A percentile compares a stretch with the other conserved stretches of the same genome.
Evolutionary conservation across 2,797 vertebrate genomes (phyloP).

Genomic region (Oreochromis mossambicus): DNA sequence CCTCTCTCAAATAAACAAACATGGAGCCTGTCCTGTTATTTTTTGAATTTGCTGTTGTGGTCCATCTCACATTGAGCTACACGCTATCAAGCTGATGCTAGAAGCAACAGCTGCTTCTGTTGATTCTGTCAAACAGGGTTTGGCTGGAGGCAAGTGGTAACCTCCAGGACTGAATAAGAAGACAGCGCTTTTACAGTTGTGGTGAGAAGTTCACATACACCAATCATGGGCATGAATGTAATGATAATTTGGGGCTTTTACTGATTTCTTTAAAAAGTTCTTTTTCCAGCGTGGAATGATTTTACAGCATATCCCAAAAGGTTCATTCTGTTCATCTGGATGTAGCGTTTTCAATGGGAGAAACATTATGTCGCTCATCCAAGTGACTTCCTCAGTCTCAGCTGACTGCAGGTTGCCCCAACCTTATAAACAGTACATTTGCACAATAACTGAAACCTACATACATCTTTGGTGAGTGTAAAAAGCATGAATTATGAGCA

Average conservation of each 20-base stretch:
- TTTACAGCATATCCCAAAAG: neutral
- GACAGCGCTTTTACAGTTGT: neutral
- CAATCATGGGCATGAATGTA: neutral
- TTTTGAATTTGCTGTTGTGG: neutral
- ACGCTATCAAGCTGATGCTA: neutral
- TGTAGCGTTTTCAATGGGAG: fast-evolving
- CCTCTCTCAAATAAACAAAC: constrained; percentile 6
- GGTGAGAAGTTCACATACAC: neutral
- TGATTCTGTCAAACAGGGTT: neutral
- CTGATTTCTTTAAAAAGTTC: neutral
- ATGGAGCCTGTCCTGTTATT: neutral
- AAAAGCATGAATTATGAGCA: neutral
- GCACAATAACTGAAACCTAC: neutral
- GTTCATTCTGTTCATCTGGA: neutral
- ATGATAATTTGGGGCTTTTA: neutral
- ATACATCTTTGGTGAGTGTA: neutral
- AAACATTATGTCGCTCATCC: neutral
- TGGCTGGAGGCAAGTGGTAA: neutral
- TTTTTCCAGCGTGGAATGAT: neutral
- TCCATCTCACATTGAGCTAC: neutral
- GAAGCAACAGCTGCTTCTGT: neutral
- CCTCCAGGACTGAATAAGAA: neutral
- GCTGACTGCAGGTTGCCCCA: neutral
- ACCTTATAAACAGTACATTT: neutral
- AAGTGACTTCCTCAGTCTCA: neutral